A percentile compares a stretch with the other conserved stretches of the same genome.
phyloP scores from a whole-genome alignment of 1,140 invertebrate species.

The Maniola jurtina region DNA sequence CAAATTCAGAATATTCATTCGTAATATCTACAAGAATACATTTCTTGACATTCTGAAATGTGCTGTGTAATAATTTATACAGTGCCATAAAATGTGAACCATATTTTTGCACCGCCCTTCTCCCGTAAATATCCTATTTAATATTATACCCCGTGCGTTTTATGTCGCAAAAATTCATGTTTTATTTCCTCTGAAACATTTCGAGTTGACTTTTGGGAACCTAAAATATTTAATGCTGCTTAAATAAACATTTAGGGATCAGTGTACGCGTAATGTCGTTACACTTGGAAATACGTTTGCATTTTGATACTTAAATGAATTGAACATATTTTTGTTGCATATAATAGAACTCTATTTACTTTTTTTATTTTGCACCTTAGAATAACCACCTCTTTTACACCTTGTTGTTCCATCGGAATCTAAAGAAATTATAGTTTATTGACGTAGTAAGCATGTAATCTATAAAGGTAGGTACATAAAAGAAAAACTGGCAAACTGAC shows the following conservation, averaged over 20 bases:
- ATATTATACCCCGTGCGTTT: constrained; percentile 1
- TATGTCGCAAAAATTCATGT: constrained; percentile 13
- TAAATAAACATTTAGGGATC: background rate
- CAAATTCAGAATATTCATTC: background rate
- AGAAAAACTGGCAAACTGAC: too few relatives aligned
- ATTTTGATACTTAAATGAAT: too few relatives aligned
- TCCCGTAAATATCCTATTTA: constrained; percentile 11
- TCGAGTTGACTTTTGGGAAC: constrained; percentile 2
- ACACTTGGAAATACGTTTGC: too few relatives aligned
- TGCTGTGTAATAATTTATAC: constrained; percentile 5
- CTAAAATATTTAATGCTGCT: background rate
- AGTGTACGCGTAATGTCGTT: too few relatives aligned
- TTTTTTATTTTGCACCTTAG: too few relatives aligned
- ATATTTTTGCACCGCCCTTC: constrained; percentile 1
- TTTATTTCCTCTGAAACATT: constrained; percentile 8
- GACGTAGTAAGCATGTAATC: too few relatives aligned
- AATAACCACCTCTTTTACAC: too few relatives aligned
- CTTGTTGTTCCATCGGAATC: too few relatives aligned
- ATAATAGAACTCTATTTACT: too few relatives aligned
- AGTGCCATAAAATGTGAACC: constrained; percentile 1
- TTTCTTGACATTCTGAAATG: constrained; percentile 3
- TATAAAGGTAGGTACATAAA: too few relatives aligned
- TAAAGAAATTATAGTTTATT: too few relatives aligned
- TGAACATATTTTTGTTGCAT: too few relatives aligned
- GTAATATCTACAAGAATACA: background rate